Evolutionary conservation across 2,113 vertebrate species (phyloP), one percentile per base, ranked within the genome.

Genomic region (Falcunculus frontatus): DNA sequence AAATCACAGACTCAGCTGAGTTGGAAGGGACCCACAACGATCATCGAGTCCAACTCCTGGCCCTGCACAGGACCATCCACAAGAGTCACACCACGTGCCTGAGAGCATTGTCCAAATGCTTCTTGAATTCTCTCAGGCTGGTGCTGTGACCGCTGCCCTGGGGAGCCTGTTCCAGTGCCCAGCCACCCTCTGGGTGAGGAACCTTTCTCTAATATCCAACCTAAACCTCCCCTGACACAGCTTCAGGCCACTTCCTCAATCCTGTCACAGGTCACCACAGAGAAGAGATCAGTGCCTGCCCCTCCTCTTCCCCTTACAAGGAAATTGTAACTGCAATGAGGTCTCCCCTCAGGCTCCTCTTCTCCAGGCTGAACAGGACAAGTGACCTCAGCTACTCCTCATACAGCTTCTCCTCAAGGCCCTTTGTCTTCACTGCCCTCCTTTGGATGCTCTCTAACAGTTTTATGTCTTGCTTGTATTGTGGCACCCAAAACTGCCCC

Each of bases 201-300:
- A 46, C 0, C 1, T 62, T 46, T 52, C 9, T 7, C 29, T 60
- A 33, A 0, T 7, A 46, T 29, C 18, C 15, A 60, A 4, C 2
- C 4, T 39, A 33, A 78, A 62, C 8, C 4, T 62, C 23, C 12
- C 18, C 10, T 46, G 33, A 69, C 23, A 53, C 33, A 78, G 4
- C 12, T 46, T 16, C 39, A 62, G 29, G 15, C 0, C 33, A 19
- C 23, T 60, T 22, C 22, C 39, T 69, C 1, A 0, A 5, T 78
- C 0, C 39, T 69, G 63, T 29, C 46, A 6, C 33, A 39, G n/a
- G 13, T 6, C 53, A 46, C 3, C n/a, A 46, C 10, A 62, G 30
- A 32, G 17, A 3, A 35, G 53, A 37, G 29, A 39, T 68, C 55
- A 78, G 16, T 17, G 11, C 2, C 37, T 44, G 32, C 11, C 37